Evolutionary conservation across 2,888 invertebrate species (phyloP), one percentile per base, ranked within the genome.

Genomic region (Apotomis capreana): DNA sequence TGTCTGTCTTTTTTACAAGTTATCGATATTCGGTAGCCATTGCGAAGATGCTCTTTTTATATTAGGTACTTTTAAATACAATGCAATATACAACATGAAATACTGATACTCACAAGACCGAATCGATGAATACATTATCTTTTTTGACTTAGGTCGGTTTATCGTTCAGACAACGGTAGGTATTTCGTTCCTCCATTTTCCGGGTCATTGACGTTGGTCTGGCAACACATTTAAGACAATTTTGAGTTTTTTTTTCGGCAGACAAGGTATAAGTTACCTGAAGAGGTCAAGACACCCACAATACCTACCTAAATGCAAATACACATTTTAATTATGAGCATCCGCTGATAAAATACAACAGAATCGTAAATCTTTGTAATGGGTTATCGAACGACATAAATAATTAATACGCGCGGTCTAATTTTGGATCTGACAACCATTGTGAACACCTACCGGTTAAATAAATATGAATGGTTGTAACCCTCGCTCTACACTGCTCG

Each of bases 251-350:
- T 82, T 76, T 78, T 76, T 78, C 78, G 78, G 76, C 77, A 78
- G 81, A 84, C 79, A 79, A 78, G 68, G 78, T 79, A 79, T 84
- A 86, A 85, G 85, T 87, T 86, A 85, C 80, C 79, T 78, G 77
- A 60, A 57, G 73, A 77, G 85, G 84, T 86, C 86, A 83, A 86
- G 81, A 85, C 81, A 82, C 84, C 81, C 83, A 40, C 40, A 78
- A 80, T 81, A 40, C 37, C 77, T 76, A 77, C 74, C 76, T 82
- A 81, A 80, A 80, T 69, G 70, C 75, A 75, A 63, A 75, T 61
- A 70, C 76, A 76, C 74, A 80, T 81, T 77, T 70, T 65, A 69
- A 49, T 62, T 57, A 62, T 9, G 60, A 60, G 65, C 46, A 62
- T 63, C 69, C 63, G 54, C 15, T 62, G 40, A 58, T 44, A 12